Base-by-base conservation (phyloP, 92 coral and sea anemone genomes). In the Umimayanthus kanabou region DNA sequence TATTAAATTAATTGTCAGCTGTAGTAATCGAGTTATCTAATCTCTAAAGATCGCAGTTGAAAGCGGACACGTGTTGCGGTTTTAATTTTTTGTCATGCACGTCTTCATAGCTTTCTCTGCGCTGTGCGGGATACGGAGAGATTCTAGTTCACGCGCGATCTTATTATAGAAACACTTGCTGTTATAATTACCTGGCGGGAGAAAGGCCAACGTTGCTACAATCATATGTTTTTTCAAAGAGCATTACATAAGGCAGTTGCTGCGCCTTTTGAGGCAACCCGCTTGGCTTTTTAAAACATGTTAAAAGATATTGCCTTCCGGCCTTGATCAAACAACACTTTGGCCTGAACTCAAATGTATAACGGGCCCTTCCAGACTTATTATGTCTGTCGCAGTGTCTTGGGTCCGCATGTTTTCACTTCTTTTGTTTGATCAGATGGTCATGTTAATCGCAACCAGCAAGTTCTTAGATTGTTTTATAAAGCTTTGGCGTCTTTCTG, bases 51-150 rank as follows among this genome's bases (percentile, higher is more conserved):
- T 83, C 11, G 70, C 65, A 83, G 78, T 29, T 83, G 77, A 83
- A 70, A 70, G 87, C 74, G 77, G 58, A 71, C 87, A 83, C 87
- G 87, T 83, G 87, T 83, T 53, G 87, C 26, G 87, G 87, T 83
- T 83, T 83, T 83, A 61, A 73, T 61, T 69, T 45, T 71, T 83
- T 73, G 43, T 69, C 77, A 45, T 42, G 49, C 77, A 83, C 76
- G 22, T 16, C 2, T 66, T 69, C 50, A 13, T 49, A 26, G 15
- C 25, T 70, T 33, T 33, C 37, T 33, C 37, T 47, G 23, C 39
- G 4, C 74, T 47, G 9, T 18, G 37, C 50, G 61, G 61, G 81
- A 14, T 11, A 80, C 26, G 26, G 26, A 55, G 18, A 47, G 20
- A 39, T 39, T 13, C 2, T 7, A 40, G 14, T 15, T 80, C 37